Conservation (phyloP, 30 jellyfish, hydroid and myxozoan species). For the Chrysaora quinquecirrha region DNA sequence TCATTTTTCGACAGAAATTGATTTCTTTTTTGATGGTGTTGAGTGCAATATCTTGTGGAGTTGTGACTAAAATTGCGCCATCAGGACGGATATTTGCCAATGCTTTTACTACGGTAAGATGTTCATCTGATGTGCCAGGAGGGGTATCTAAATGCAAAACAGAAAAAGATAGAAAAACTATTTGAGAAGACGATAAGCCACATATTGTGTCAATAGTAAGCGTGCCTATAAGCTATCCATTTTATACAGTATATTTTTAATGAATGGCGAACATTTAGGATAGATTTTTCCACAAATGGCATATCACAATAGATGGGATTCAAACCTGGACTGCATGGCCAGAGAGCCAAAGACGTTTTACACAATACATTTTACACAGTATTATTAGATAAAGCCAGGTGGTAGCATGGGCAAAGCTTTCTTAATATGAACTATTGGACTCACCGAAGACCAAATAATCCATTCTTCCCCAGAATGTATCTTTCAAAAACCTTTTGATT, state of each 20-base stretch:
- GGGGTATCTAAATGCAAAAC: conserved; percentile 70
- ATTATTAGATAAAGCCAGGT: no score
- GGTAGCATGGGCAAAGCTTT: background rate
- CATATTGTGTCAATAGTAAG: no score
- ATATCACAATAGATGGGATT: no score
- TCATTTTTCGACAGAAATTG: conserved; percentile 65
- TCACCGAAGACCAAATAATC: conserved; percentile 71
- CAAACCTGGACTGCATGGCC: no score
- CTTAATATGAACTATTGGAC: conserved; percentile 3
- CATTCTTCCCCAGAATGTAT: conserved; percentile 82
- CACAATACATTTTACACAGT: no score
- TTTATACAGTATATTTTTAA: no score
- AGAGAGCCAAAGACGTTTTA: no score
- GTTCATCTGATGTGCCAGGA: conserved; percentile 91
- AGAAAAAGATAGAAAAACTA: no score
- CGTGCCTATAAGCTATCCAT: no score
- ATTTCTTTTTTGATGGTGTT: conserved; percentile 60
- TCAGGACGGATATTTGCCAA: conserved; percentile 67
- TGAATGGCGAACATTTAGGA: no score
- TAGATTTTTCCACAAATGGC: no score
- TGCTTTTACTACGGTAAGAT: conserved; percentile 66
- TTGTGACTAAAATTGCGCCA: conserved; percentile 76
- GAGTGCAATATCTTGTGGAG: conserved; percentile 72
- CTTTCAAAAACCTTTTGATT: conserved; percentile 69
- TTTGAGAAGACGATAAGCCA: no score